A percentile compares a stretch with the other conserved stretches of the same genome.
These are phyloP conservation scores for Pyrocephalus nanus DNA, from an alignment of 2,797 vertebrate species.

Conservation along the genomic window DNA sequence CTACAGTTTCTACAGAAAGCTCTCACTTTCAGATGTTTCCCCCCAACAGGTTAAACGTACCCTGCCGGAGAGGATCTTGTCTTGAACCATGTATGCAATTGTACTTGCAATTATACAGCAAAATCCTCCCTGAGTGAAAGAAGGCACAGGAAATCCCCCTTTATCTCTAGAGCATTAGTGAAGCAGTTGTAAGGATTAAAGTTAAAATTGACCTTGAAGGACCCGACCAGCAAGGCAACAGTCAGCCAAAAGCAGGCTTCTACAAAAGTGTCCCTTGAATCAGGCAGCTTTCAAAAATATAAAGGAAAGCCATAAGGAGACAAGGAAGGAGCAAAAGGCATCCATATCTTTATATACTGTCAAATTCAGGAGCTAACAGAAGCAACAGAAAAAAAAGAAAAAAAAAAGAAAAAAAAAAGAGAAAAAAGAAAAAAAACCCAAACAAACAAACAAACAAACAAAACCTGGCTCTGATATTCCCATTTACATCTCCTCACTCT, in stretches of 20 bases:
- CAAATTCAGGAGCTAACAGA: not conserved
- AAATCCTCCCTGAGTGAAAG: not conserved
- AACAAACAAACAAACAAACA: too few relatives aligned
- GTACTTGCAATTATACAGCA: not conserved
- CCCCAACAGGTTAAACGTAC: not conserved
- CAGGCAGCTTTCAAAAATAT: not conserved
- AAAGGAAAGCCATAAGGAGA: not conserved
- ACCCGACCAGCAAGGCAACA: not conserved
- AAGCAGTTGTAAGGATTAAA: not conserved
- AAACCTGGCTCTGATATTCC: not conserved
- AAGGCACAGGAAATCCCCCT: not conserved
- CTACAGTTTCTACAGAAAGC: not conserved
- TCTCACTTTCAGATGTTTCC: not conserved
- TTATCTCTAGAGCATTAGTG: not conserved
- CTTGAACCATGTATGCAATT: not conserved
- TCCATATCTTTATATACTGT: not conserved
- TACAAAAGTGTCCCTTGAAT: not conserved
- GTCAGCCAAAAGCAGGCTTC: not conserved
- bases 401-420: not conserved
- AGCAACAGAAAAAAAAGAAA: not conserved
- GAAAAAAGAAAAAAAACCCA: not conserved
- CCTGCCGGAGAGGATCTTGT: not conserved
- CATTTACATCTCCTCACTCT: not conserved
- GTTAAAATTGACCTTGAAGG: not conserved
- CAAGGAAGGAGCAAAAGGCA: not conserved